Evolutionary conservation across 2,888 invertebrate genomes (phyloP), one percentile per base, ranked within the genome.

Genomic region (Drosophila kambysellisi): DNA sequence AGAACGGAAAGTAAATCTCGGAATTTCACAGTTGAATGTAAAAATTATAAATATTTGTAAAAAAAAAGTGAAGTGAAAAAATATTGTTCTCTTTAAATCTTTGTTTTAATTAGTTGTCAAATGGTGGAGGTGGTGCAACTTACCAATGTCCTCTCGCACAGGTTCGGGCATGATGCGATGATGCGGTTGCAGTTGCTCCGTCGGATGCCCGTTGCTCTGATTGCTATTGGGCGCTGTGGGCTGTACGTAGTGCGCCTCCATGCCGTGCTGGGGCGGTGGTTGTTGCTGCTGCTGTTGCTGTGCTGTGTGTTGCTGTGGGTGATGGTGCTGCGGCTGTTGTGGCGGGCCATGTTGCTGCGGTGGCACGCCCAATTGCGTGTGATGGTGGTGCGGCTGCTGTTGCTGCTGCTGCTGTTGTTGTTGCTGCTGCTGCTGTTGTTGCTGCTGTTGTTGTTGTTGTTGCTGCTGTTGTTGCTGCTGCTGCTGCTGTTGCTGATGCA

Each of bases 251-350:
- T 87, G 87, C 4, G 89, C 74, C 68, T 92, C 92, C 92, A 92
- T 92, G 67, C 95, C 95, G 88, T 96, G 96, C 58, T 95, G 95
- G 87, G 96, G 96, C 76, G 95, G 95, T 71, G 95, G 95, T 53
- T 95, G 95, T 32, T 89, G 85, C 30, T 82, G 88, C 33, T 74
- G 95, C 48, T 95, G 95, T 4, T 88, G 85, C 39, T 83, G 89
- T 46, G 95, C 57, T 32, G 57, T 32, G 4, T 88, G 86, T 37
- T 84, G 89, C 54, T 75, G 81, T 39, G 78, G 90, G 39, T 78
- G 93, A 94, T 96, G 94, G 94, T 96, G 88, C 52, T 91, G 88
- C 93, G 80, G 92, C 92, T 79, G 93, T 57, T 84, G 90, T 67
- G 89, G 84, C 61, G 88, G 91, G 89, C 95, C 95, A 57, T 95